phyloP scores from a whole-genome alignment of 2,113 vertebrate genomes.

The Gasterosteus nipponicus region DNA sequence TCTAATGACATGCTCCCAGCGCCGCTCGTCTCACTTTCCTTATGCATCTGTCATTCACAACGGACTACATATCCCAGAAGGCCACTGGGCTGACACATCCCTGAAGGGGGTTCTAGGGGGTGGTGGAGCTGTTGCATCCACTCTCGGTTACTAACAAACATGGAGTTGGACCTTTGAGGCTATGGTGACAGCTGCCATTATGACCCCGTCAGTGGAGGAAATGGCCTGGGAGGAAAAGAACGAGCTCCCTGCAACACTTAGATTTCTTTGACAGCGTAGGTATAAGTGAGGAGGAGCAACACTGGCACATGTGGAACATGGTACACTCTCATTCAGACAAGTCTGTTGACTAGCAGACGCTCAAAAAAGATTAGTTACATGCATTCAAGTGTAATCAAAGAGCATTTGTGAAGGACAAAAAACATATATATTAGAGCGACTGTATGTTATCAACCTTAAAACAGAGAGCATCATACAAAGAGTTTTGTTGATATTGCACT shows the following conservation, averaged over 20 bases:
- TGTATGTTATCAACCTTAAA: constrained; percentile 13
- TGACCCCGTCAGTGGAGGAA: constrained; percentile 64
- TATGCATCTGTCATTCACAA: constrained; percentile 63
- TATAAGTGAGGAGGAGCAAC: constrained; percentile 50
- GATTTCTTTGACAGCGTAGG: constrained; percentile 21
- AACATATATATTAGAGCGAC: background rate
- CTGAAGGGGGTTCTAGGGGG: constrained; percentile 8
- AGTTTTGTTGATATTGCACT: constrained; percentile 6
- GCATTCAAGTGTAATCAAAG: constrained; percentile 38
- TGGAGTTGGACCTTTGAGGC: constrained; percentile 35
- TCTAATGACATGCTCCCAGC: constrained; percentile 56
- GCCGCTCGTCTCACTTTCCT: constrained; percentile 52
- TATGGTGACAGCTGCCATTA: constrained; percentile 67
- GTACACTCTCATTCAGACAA: constrained; percentile 9
- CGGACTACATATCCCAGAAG: constrained; percentile 68
- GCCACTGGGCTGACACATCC: constrained; percentile 46
- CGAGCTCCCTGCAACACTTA: constrained; percentile 27
- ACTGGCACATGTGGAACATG: constrained; percentile 36
- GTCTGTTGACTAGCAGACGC: constrained; percentile 12
- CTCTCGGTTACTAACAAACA: constrained; percentile 45
- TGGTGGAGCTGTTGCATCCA: constrained; percentile 11
- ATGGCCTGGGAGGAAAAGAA: constrained; percentile 21
- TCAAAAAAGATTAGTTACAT: constrained; percentile 51
- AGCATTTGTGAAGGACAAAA: background rate
- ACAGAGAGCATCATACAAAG: constrained; percentile 8